Evolutionary conservation across 2,797 vertebrate species (phyloP), one percentile per base, ranked within the genome.

Genomic region (Danio kyathit): DNA sequence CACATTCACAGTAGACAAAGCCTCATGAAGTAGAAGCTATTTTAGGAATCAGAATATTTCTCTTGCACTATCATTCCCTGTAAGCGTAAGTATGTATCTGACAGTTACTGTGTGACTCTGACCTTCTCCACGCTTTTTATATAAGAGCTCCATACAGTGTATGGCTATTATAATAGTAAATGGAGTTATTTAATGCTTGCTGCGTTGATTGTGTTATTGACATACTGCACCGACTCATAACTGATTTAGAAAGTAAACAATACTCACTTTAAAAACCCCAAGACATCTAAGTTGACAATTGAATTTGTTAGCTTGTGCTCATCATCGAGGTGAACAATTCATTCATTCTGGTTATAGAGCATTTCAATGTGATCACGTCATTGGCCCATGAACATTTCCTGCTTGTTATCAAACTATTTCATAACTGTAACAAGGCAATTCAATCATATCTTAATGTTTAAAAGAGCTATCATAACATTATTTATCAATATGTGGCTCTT

Each of bases 131-230:
- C 41, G 63, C 41, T 64, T 64, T 80, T 74, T 73, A 59, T 66
- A 66, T 46, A 19, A 40, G 12, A 66, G 49, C 48, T 69, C 70
- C 60, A 80, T 80, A 80, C 79, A 80, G 43, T 74, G 70, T 74
- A 80, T 80, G 79, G 79, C 51, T 59, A 59, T 49, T 21, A 48
- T 54, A 46, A 54, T 40, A 76, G 1, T 76, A 80, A 80, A 80
- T 8, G 0, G 7, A 29, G 0, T 16, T 74, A 40, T 56, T 74
- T 79, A 59, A 59, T 59, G 8, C 3, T 29, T 0, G 13, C 11
- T 7, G 17, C 73, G 54, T 46, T 59, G 40, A 41, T 14, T 44
- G n/a, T 29, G 13, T 71, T 71, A 54, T 71, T 71, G 16, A 16
- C 1, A 16, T n/a, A 51, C 21, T 12, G 10, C n/a, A 65, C 6